These are phyloP conservation scores for Limonius californicus DNA, from an alignment of 1,140 invertebrate genomes.

Conservation along the genomic window DNA sequence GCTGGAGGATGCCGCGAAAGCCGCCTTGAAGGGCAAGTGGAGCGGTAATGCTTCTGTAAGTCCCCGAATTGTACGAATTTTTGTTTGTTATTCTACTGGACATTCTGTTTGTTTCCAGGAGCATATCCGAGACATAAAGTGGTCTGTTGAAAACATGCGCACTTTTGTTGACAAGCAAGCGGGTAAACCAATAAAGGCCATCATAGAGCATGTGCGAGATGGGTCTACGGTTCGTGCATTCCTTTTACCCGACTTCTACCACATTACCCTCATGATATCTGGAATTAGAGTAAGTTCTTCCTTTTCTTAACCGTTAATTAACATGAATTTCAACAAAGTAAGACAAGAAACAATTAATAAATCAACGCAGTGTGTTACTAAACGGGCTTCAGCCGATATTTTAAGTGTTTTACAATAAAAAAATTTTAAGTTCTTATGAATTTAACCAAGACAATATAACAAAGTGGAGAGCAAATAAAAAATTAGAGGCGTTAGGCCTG, in stretches of 20 bases:
- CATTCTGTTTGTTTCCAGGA: constrained; percentile 52
- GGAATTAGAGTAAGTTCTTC: constrained; percentile 72
- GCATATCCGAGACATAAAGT: constrained; percentile 83
- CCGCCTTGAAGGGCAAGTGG: constrained; percentile 85
- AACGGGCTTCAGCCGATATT: too few species aligned
- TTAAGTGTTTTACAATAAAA: too few species aligned
- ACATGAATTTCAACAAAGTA: too few species aligned
- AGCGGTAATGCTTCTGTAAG: constrained; percentile 46
- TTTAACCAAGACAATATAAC: too few species aligned
- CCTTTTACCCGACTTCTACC: constrained; percentile 81
- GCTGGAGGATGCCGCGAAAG: constrained; percentile 87
- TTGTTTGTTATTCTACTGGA: too few species aligned
- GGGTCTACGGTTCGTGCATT: constrained; percentile 91
- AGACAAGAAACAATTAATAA: too few species aligned
- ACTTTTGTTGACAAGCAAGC: constrained; percentile 77
- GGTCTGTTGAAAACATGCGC: constrained; percentile 79
- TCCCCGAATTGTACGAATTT: too few species aligned
- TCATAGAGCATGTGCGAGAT: constrained; percentile 95
- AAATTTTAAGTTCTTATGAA: too few species aligned
- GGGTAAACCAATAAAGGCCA: constrained; percentile 76
- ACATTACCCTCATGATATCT: constrained; percentile 90
- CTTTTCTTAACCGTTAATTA: too few species aligned
- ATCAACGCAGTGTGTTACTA: too few species aligned
- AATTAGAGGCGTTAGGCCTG: too few species aligned
- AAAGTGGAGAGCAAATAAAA: too few species aligned